A percentile compares a stretch with the other conserved stretches of the same genome.
phyloP scores from a whole-genome alignment of 2,797 vertebrate genomes.

The Halcyon leucocephala region DNA sequence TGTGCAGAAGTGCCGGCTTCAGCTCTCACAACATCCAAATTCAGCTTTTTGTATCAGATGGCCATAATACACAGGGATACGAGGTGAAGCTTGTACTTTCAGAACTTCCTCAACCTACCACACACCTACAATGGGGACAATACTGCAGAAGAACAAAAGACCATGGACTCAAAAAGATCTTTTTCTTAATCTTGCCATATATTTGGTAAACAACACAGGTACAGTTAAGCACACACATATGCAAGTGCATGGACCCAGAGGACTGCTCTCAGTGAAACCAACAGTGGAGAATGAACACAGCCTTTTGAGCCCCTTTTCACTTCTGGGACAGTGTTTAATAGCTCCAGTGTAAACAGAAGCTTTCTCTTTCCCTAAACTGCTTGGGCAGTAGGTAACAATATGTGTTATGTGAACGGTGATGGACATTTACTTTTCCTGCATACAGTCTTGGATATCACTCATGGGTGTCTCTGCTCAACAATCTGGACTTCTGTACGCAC shows the following conservation, averaged over 20 bases:
- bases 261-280: neutral
- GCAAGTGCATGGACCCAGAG: neutral
- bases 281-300: neutral
- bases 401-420: neutral
- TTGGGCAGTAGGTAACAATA: neutral
- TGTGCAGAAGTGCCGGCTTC: neutral
- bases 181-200: neutral
- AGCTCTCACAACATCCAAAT: neutral
- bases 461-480: neutral
- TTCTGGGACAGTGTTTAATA: neutral
- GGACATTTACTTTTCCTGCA: neutral
- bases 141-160: neutral
- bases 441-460: neutral
- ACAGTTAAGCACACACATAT: neutral
- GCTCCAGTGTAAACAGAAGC: neutral
- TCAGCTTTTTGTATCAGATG: neutral
- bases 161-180: neutral
- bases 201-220: neutral
- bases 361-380: neutral
- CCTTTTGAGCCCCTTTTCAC: neutral
- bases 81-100: neutral
- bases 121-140: accelerated
- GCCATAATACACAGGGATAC: neutral
- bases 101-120: neutral
- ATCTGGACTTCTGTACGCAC: neutral